phyloP scores from a whole-genome alignment of 2,797 vertebrate genomes.

The Apodemus agrarius region DNA sequence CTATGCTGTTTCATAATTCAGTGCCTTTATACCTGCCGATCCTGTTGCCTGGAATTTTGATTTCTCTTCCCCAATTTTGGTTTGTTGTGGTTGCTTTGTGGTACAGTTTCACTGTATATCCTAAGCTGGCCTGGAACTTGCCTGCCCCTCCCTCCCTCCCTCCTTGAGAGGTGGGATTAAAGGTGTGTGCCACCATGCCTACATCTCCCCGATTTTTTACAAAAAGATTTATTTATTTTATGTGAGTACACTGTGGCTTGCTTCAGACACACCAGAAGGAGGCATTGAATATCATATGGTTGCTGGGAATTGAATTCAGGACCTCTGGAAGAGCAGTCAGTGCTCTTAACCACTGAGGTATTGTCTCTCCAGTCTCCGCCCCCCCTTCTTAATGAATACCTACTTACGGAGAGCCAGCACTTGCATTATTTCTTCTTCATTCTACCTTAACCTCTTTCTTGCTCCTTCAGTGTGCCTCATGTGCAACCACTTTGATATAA shows the following conservation, averaged over 20 bases:
- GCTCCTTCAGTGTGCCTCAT: neutral
- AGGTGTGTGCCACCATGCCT: neutral
- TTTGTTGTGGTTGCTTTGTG: neutral
- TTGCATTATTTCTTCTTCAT: slow-evolving; percentile 27
- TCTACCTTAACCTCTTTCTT: neutral
- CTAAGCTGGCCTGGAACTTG: neutral
- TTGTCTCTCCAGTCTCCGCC: neutral
- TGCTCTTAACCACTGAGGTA: no score
- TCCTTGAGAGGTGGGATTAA: neutral
- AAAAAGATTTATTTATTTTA: neutral
- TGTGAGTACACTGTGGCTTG: neutral
- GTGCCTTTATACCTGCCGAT: slow-evolving; percentile 58
- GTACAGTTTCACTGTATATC: neutral
- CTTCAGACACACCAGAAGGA: neutral
- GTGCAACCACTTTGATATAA: neutral
- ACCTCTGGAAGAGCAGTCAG: neutral
- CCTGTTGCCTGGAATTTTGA: slow-evolving; percentile 1
- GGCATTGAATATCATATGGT: neutral
- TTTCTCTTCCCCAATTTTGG: neutral
- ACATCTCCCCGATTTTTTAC: neutral
- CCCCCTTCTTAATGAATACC: neutral
- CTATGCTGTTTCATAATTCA: slow-evolving; percentile 59
- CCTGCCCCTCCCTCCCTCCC: neutral
- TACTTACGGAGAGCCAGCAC: slow-evolving; percentile 28
- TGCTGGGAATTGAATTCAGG: neutral